phyloP scores from a whole-genome alignment of 2,888 invertebrate species.

The Uloborus plumipes region DNA sequence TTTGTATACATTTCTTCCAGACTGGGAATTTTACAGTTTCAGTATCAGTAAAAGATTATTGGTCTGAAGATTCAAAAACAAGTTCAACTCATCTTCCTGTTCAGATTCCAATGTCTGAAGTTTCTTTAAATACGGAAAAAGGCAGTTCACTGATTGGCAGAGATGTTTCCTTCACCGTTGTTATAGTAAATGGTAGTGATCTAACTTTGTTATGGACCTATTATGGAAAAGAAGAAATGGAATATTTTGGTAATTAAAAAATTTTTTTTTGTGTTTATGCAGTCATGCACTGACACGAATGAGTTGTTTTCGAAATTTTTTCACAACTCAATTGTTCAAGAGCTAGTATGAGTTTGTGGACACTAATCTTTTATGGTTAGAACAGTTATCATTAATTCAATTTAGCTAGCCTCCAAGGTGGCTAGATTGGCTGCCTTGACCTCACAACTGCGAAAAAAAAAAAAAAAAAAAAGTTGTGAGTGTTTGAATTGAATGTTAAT shows the following conservation, averaged over 20 bases:
- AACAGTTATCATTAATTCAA: too few relatives aligned
- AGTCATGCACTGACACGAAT: too few relatives aligned
- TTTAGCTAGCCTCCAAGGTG: too few relatives aligned
- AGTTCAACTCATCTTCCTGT: conserved; percentile 24
- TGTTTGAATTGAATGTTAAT: too few relatives aligned
- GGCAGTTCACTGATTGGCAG: conserved; percentile 21
- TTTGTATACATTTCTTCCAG: conserved; percentile 15
- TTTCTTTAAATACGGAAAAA: background rate
- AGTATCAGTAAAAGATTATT: conserved; percentile 9
- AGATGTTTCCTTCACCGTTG: conserved; percentile 7
- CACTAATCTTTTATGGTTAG: too few relatives aligned
- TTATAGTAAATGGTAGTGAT: conserved; percentile 36
- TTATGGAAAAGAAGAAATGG: conserved; percentile 28
- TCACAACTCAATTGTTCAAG: too few relatives aligned
- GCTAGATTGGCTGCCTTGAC: too few relatives aligned
- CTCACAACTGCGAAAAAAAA: too few relatives aligned
- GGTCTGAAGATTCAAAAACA: background rate
- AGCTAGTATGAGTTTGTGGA: too few relatives aligned
- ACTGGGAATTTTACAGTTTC: conserved; percentile 45
- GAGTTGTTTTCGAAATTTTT: too few relatives aligned
- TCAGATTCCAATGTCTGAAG: conserved; percentile 46
- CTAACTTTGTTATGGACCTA: conserved; percentile 46
- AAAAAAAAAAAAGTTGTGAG: too few relatives aligned
- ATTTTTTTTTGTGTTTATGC: too few relatives aligned
- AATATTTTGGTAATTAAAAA: conserved; percentile 2